Evolutionary conservation across 2,797 vertebrate genomes (phyloP).

Genomic region (Peromyscus eremicus): DNA sequence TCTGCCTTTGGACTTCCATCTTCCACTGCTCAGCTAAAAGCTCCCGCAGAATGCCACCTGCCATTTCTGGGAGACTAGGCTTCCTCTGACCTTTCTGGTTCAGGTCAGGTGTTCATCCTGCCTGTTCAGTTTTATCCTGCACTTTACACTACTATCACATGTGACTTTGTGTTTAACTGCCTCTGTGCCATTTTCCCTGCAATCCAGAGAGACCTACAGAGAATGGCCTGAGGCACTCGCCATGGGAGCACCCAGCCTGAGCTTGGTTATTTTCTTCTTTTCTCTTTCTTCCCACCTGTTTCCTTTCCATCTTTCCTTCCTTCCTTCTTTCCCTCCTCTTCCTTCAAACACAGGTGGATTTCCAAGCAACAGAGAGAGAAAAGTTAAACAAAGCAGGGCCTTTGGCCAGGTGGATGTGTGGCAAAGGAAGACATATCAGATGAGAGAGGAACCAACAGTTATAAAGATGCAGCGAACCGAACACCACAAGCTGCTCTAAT

Average conservation of each 20-base stretch:
- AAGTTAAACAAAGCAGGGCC: not conserved
- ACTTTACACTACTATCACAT: not conserved
- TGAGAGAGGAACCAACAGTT: not conserved
- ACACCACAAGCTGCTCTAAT: not conserved
- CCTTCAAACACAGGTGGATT: not conserved
- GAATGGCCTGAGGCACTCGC: not conserved
- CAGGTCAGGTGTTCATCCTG: too few species aligned
- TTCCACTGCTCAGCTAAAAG: too few species aligned
- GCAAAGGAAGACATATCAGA: not conserved
- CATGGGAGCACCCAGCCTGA: not conserved
- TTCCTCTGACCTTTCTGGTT: not conserved
- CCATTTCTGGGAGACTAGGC: too few species aligned
- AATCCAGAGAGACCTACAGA: not conserved
- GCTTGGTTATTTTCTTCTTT: not conserved
- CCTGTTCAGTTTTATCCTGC: not conserved
- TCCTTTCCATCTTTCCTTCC: not conserved
- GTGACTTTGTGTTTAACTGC: accelerated
- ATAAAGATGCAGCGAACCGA: not conserved
- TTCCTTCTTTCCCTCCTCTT: not conserved
- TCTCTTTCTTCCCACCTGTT: not conserved
- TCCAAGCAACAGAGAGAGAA: not conserved
- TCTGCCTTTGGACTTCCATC: not conserved
- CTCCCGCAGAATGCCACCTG: accelerated
- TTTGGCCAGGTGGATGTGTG: not conserved
- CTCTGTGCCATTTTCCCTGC: not conserved